Conservation (phyloP, 2,888 invertebrate genomes). For the Hydropsyche betteni region DNA sequence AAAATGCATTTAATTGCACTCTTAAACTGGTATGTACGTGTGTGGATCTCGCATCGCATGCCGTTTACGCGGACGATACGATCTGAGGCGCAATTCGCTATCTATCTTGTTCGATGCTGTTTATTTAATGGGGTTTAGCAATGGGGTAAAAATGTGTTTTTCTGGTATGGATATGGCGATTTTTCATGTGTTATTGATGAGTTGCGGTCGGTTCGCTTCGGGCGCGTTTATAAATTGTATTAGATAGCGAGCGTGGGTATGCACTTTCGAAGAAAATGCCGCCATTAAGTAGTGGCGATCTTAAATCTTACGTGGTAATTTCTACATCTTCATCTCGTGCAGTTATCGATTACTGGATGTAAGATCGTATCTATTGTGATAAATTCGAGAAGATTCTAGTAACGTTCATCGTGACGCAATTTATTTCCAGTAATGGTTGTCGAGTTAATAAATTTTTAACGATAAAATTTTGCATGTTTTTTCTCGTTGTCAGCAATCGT, state of each 20-base stretch:
- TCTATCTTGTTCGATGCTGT: conserved; percentile 3
- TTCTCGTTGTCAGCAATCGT: neutral
- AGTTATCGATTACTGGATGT: neutral
- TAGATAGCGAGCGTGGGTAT: neutral
- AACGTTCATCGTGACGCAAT: neutral
- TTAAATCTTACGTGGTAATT: conserved; percentile 9
- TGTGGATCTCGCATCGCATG: neutral
- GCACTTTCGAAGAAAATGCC: neutral
- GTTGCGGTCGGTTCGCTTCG: neutral
- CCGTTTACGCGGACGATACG: conserved; percentile 9
- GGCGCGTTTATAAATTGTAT: neutral
- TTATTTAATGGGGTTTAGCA: neutral
- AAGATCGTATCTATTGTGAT: conserved; percentile 18
- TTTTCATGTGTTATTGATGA: neutral
- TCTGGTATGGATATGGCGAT: neutral
- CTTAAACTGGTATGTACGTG: conserved; percentile 15
- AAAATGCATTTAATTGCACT: conserved; percentile 29
- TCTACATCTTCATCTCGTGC: conserved; percentile 12
- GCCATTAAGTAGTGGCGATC: neutral
- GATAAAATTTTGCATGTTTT: too few relatives aligned
- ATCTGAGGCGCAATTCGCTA: conserved; percentile 4
- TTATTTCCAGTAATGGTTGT: neutral
- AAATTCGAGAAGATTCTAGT: neutral
- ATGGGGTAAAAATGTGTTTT: neutral
- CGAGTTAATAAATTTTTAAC: neutral